phyloP scores from a whole-genome alignment of 2,888 invertebrate species.

The Itoplectis maculator region DNA sequence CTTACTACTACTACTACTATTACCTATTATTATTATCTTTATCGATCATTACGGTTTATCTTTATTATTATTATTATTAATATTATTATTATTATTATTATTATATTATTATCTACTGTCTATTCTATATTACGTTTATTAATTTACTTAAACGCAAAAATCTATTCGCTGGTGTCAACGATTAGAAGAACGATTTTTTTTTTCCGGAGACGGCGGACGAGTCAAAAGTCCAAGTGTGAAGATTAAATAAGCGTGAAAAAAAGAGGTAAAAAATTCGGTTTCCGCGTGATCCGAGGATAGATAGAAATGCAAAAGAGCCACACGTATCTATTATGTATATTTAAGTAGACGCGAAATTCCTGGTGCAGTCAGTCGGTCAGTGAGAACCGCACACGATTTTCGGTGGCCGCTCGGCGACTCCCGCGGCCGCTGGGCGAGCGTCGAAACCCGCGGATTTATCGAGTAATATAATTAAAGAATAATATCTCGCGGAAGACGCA shows the following conservation, averaged over 20 bases:
- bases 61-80: conserved; percentile 76
- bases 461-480: conserved; percentile 35
- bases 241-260: conserved; percentile 36
- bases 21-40: conserved; percentile 77
- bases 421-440: conserved; percentile 25
- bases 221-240: conserved; percentile 19
- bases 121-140: conserved; percentile 82
- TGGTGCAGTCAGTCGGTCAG: conserved; percentile 80
- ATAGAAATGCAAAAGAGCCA: conserved; percentile 60
- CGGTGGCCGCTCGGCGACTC: conserved; percentile 36
- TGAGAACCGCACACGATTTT: conserved; percentile 24
- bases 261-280: conserved; percentile 60
- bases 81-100: conserved; percentile 70
- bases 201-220: conserved; percentile 6
- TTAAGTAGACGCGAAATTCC: conserved; percentile 77
- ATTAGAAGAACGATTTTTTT: conserved; percentile 48
- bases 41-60: conserved; percentile 81
- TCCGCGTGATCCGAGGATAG: conserved; percentile 56
- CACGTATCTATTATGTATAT: conserved; percentile 70
- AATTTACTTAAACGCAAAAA: conserved; percentile 80
- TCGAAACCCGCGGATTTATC: conserved; percentile 30
- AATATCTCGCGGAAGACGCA: conserved; percentile 47
- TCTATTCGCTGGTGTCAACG: conserved; percentile 72
- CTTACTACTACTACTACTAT: conserved; percentile 82
- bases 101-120: conserved; percentile 77